phyloP scores from a whole-genome alignment of 2,113 vertebrate genomes.

The Elaphurus davidianus region DNA sequence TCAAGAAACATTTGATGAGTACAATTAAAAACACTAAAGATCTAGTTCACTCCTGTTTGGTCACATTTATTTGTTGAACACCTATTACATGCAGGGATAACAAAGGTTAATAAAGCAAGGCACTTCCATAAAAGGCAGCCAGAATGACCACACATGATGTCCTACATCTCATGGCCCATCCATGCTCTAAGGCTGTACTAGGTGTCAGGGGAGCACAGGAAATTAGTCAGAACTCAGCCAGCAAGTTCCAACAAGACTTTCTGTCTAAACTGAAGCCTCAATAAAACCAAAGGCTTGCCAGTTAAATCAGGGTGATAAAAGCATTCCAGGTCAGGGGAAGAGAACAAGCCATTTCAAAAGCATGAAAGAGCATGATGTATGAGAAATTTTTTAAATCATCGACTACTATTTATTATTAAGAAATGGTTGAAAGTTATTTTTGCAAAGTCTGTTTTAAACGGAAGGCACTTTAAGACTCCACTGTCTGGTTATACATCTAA shows the following conservation, averaged over 20 bases:
- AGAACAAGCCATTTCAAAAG: not conserved
- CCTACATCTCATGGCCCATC: not conserved
- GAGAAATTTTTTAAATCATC: not conserved
- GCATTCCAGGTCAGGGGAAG: not conserved
- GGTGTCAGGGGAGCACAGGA: not conserved
- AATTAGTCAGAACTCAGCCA: not conserved
- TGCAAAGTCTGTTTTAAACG: not conserved
- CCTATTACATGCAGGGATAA: not conserved
- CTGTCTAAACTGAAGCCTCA: not conserved
- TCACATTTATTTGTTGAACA: not conserved
- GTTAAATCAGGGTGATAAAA: not conserved
- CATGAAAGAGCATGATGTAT: not conserved
- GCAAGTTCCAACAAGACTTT: not conserved
- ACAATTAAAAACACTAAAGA: not conserved
- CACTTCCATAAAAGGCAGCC: not conserved
- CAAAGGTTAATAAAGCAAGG: not conserved
- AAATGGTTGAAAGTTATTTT: not conserved
- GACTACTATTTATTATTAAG: not conserved
- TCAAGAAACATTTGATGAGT: not conserved
- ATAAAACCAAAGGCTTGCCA: not conserved
- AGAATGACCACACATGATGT: no score
- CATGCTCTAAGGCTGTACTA: not conserved
- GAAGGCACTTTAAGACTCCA: not conserved
- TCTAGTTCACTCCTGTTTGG: not conserved
- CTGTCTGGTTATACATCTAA: not conserved